Evolutionary conservation across 35 echinoderm and acorn worm species (phyloP).

Genomic region (Apostichopus californicus): DNA sequence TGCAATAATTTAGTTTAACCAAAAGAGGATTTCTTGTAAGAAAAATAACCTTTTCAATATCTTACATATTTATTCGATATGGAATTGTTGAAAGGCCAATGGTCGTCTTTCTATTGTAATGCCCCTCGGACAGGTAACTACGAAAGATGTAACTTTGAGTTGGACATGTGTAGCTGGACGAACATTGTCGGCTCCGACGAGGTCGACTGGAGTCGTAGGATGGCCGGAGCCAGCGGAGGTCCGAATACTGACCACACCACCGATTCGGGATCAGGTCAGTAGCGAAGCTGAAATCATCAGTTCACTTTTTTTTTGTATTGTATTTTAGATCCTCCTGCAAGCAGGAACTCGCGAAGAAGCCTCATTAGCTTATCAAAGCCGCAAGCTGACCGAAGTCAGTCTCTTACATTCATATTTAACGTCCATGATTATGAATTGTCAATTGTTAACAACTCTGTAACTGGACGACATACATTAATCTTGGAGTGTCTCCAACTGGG

Average conservation of each 20-base stretch:
- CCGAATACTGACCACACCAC: conserved; percentile 18
- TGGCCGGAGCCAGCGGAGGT: background rate
- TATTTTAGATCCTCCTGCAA: no score
- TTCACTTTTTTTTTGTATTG: no score
- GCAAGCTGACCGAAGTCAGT: no score
- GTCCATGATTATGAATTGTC: no score
- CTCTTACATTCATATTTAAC: no score
- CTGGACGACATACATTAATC: no score
- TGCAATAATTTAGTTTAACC: no score
- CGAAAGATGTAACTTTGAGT: conserved; percentile 19
- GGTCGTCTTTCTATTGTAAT: background rate
- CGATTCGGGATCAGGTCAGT: background rate
- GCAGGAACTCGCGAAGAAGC: no score
- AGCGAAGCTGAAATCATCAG: background rate
- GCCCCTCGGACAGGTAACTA: background rate
- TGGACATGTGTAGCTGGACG: background rate
- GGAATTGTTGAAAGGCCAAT: background rate
- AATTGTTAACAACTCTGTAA: no score
- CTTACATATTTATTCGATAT: background rate
- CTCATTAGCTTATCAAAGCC: no score
- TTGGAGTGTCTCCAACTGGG: no score
- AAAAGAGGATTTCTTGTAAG: no score
- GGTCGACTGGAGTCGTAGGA: background rate
- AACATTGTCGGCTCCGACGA: conserved; percentile 19
- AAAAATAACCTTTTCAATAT: background rate